A percentile compares a stretch with the other conserved stretches of the same genome.
phyloP scores from a whole-genome alignment of 2,888 invertebrate species.

The Mythimna lalbum region DNA sequence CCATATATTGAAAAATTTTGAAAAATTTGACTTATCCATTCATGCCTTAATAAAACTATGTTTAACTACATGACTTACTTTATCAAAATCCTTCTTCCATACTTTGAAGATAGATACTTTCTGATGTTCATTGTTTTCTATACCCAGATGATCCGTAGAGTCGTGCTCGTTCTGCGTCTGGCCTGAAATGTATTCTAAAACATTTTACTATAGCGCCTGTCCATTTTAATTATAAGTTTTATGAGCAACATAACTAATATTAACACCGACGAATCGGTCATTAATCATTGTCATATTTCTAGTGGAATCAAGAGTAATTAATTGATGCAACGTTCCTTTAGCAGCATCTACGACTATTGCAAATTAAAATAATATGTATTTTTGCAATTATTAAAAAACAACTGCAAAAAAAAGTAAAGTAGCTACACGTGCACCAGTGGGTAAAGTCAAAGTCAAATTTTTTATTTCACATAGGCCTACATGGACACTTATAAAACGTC shows the following conservation, averaged over 20 bases:
- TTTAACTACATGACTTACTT: constrained; percentile 78
- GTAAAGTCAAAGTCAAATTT: too few relatives aligned
- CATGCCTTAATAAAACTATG: neutral
- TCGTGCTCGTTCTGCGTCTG: constrained; percentile 94
- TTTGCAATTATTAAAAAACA: neutral
- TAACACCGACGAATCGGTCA: neutral
- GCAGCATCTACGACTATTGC: neutral
- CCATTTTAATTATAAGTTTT: neutral
- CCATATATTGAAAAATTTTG: too few relatives aligned
- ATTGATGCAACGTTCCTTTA: neutral
- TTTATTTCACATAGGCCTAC: too few relatives aligned
- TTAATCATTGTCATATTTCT: neutral
- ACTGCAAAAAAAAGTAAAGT: too few relatives aligned
- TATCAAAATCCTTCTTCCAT: constrained; percentile 96
- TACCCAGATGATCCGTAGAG: constrained; percentile 95
- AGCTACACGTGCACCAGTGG: too few relatives aligned
- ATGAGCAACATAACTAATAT: neutral
- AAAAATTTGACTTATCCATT: too few relatives aligned
- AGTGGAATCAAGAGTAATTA: too few relatives aligned
- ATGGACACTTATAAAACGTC: too few relatives aligned
- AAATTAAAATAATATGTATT: constrained; percentile 1
- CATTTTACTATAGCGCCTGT: constrained; percentile 25
- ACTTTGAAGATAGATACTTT: constrained; percentile 95
- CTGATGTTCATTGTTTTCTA: constrained; percentile 94
- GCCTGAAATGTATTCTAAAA: constrained; percentile 69